These are phyloP conservation scores for Hydrotaea cyrtoneurina DNA, from an alignment of 2,888 invertebrate species.

Conservation along the genomic window DNA sequence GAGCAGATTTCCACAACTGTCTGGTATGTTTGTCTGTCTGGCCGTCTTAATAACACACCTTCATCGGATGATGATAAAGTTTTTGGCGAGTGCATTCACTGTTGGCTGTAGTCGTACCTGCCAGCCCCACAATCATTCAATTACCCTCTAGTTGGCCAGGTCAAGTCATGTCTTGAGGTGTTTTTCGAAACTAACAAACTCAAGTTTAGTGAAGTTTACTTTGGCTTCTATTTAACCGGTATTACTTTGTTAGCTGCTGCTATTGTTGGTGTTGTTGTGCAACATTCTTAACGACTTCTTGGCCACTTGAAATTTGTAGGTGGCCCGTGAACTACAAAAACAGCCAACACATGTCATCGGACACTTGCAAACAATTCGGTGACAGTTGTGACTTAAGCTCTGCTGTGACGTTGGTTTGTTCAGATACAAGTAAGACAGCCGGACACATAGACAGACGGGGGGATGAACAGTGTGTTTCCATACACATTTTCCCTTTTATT, in stretches of 20 bases:
- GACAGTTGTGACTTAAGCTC: conserved; percentile 62
- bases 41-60: conserved; percentile 12
- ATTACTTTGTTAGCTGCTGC: conserved; percentile 17
- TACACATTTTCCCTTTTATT: conserved; percentile 60
- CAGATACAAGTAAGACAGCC: neutral
- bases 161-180: conserved; percentile 67
- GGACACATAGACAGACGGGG: neutral
- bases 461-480: neutral
- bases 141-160: conserved; percentile 65
- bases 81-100: conserved; percentile 1
- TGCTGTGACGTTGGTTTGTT: conserved; percentile 15
- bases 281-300: conserved; percentile 55
- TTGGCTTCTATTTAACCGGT: conserved; percentile 58
- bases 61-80: neutral
- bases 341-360: conserved; percentile 58
- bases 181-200: conserved; percentile 55
- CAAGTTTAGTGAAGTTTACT: conserved; percentile 62
- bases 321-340: conserved; percentile 43
- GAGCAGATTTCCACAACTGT: conserved; percentile 12
- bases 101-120: neutral
- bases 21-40: neutral
- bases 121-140: conserved; percentile 43
- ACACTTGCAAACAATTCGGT: conserved; percentile 60
- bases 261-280: too few species aligned
- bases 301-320: conserved; percentile 52